Evolutionary conservation across 2,888 invertebrate genomes (phyloP), one percentile per base, ranked within the genome.

Genomic region (Sycophila texana): DNA sequence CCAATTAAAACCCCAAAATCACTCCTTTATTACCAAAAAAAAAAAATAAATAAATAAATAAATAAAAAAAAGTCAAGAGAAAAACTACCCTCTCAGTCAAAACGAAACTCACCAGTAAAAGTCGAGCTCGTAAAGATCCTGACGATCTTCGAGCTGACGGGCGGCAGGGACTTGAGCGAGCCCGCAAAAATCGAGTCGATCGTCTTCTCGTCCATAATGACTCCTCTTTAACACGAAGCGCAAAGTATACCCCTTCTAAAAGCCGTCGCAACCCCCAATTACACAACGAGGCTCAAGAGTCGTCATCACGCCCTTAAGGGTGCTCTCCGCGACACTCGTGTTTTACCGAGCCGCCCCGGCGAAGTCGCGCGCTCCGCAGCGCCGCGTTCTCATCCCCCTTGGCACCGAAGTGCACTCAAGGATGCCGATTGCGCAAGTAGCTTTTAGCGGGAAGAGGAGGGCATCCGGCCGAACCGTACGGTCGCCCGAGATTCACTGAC

Each of bases 121-220:
- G 99, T 99, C 0, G 99, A 99, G 88, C 98, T 98, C 81, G 98
- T 99, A 90, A 99, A 99, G 86, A 99, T 99, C 84, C 99, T 93
- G 39, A 99, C 99, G 87, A 99, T 98, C 93, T 98, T 99, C 60
- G 99, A 99, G 91, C 98, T 97, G 83, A 99, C 97, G 0, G 98
- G 96, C 0, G 99, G 99, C 84, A 99, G 91, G 70, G 95, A 94
- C 89, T 96, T 96, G 84, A 98, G 91, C 0, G 96, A 96, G 26
- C 98, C 98, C 47, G 94, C 93, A 91, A 98, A 98, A 87, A 98
- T 98, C 74, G 96, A 93, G 90, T 98, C 97, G 51, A 98, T 95
- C 0, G 96, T 96, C 81, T 95, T 93, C 91, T 98, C 98, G 89
- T 98, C 98, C 97, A 98, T 98, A 81, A 77, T 68, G 55, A 22